Conservation (phyloP, 2,797 vertebrate genomes). For the Lagocephalus sceleratus region DNA sequence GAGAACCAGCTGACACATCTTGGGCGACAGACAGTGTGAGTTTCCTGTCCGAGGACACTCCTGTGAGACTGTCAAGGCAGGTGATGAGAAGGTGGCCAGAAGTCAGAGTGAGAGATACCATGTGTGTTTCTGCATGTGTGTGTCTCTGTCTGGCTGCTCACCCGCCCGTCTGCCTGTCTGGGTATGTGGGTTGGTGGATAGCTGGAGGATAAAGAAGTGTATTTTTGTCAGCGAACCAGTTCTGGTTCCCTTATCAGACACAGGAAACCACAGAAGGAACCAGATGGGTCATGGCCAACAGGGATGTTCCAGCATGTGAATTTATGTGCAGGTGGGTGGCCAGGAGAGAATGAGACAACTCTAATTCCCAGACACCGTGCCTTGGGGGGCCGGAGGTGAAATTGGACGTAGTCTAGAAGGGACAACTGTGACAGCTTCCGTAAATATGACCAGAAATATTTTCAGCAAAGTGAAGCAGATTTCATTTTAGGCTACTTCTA, state of each 20-base stretch:
- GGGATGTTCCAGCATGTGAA: constrained; percentile 62
- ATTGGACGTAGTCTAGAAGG: constrained; percentile 66
- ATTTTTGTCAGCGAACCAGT: constrained; percentile 64
- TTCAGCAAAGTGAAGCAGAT: constrained; percentile 51
- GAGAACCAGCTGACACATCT: constrained; percentile 31
- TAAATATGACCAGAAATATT: constrained; percentile 66
- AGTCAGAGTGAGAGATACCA: constrained; percentile 49
- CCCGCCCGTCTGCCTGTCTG: constrained; percentile 29
- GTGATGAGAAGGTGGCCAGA: constrained; percentile 50
- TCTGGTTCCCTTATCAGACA: constrained; percentile 56
- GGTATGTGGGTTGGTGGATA: constrained; percentile 35
- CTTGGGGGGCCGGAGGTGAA: constrained; percentile 59
- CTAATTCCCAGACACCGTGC: constrained; percentile 65
- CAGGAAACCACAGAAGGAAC: constrained; percentile 54
- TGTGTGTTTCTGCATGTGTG: constrained; percentile 2
- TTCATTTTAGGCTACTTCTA: constrained; percentile 41
- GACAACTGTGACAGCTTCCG: constrained; percentile 67
- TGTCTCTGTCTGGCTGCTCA: constrained; percentile 11
- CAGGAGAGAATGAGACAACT: constrained; percentile 58
- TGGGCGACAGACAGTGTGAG: constrained; percentile 46
- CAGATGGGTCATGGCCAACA: constrained; percentile 66
- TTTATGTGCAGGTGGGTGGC: constrained; percentile 57
- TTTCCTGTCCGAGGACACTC: constrained; percentile 47
- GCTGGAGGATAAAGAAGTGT: constrained; percentile 66
- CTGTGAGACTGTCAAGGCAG: constrained; percentile 54